Evolutionary conservation across 2,888 invertebrate species (phyloP).

Genomic region (Halictus quadricinctus): DNA sequence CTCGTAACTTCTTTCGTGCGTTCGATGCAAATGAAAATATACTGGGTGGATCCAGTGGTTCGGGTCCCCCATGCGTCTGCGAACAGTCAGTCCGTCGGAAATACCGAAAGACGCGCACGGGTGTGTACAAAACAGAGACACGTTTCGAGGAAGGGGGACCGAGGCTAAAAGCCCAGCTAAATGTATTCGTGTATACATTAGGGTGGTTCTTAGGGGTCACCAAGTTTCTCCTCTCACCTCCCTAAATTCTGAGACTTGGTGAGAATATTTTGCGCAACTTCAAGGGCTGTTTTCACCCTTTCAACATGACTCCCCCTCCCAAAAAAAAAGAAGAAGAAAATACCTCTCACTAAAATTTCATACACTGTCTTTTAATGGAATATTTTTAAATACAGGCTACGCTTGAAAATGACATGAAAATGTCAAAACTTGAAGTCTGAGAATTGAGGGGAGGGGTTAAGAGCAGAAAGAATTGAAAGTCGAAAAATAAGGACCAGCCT

Average conservation of each 20-base stretch:
- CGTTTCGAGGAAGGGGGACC: constrained; percentile 35
- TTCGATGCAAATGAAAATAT: constrained; percentile 62
- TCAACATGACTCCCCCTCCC: too few species aligned
- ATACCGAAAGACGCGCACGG: constrained; percentile 37
- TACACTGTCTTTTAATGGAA: too few species aligned
- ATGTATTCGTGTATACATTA: constrained; percentile 9
- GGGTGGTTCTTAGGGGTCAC: not conserved
- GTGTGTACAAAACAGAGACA: constrained; percentile 21
- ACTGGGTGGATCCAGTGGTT: constrained; percentile 26
- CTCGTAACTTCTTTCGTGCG: constrained; percentile 48
- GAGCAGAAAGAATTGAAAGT: not conserved
- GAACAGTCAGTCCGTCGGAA: constrained; percentile 49
- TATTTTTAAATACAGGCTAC: too few species aligned
- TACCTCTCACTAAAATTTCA: too few species aligned
- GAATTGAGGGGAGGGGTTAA: not conserved
- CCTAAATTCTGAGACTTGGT: too few species aligned
- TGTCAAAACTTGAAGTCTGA: too few species aligned
- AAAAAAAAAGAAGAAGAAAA: too few species aligned
- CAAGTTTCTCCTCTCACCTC: too few species aligned
- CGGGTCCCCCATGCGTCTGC: constrained; percentile 26
- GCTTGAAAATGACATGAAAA: too few species aligned
- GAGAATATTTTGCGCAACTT: too few species aligned
- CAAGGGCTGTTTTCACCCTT: too few species aligned
- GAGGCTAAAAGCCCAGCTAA: constrained; percentile 48
- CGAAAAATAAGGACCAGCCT: not conserved